phyloP scores from a whole-genome alignment of 2,797 vertebrate genomes.

The Sebastes vulpes region DNA sequence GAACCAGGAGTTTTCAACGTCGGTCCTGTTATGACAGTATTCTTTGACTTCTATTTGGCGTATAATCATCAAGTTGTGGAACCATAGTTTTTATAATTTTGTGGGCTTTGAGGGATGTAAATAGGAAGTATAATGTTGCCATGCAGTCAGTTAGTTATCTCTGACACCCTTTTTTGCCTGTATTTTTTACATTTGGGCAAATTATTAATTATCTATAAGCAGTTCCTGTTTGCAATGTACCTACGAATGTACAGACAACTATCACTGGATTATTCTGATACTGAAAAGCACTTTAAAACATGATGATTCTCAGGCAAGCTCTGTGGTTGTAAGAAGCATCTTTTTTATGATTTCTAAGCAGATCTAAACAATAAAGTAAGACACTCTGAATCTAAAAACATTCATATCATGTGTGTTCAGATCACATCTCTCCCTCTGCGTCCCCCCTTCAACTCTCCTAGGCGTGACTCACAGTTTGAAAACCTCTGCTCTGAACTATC shows the following conservation, averaged over 20 bases:
- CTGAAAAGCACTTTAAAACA: background rate
- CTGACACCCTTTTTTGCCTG: background rate
- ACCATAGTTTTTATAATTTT: background rate
- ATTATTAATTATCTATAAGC: background rate
- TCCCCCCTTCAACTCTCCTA: background rate
- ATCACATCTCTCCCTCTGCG: background rate
- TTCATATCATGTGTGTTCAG: too few species aligned
- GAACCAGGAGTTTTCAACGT: fast-evolving
- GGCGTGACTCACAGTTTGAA: background rate
- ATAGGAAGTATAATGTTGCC: background rate
- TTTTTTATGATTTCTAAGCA: too few species aligned
- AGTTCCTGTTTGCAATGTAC: background rate
- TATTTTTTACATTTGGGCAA: background rate
- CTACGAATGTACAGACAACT: background rate
- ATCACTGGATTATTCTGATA: background rate
- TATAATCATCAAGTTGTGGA: background rate
- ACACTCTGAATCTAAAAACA: too few species aligned
- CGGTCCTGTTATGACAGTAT: background rate
- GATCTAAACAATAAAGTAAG: too few species aligned
- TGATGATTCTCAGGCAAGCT: background rate
- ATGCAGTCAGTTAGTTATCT: background rate
- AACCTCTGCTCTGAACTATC: background rate
- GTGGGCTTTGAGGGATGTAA: background rate
- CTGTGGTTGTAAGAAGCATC: too few species aligned
- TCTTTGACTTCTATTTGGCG: background rate